A percentile compares a stretch with the other conserved stretches of the same genome.
Conservation (phyloP, 2,113 vertebrate genomes). For the Clinocottus analis region DNA sequence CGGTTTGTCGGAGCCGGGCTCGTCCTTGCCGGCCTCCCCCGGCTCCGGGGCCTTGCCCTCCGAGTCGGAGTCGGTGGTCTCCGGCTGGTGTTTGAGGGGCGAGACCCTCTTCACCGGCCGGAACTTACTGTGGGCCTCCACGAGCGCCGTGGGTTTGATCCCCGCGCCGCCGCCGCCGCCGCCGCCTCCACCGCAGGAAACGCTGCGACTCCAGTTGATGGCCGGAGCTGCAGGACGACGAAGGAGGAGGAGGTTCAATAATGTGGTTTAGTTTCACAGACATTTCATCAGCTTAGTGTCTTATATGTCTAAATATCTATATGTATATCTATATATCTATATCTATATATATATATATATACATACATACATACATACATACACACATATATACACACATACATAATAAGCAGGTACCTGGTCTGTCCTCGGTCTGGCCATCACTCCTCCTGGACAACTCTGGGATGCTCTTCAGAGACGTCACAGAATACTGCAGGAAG, state of each 20-base stretch:
- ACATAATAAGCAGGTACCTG: slow-evolving; percentile 80
- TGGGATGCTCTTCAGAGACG: slow-evolving; percentile 95
- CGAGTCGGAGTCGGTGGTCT: slow-evolving; percentile 88
- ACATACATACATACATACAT: too few species aligned
- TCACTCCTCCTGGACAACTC: slow-evolving; percentile 95
- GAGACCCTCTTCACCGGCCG: slow-evolving; percentile 97
- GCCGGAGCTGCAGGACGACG: slow-evolving; percentile 84
- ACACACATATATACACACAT: too few species aligned
- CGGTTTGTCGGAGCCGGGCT: slow-evolving; percentile 69
- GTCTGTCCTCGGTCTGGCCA: slow-evolving; percentile 89
- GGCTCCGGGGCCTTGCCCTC: slow-evolving; percentile 85
- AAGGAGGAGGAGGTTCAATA: background rate
- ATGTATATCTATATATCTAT: too few species aligned
- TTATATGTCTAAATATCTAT: too few species aligned
- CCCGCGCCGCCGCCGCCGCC: slow-evolving; percentile 79
- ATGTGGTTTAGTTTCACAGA: background rate
- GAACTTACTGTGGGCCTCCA: slow-evolving; percentile 96
- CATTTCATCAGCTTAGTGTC: background rate
- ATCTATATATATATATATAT: too few species aligned
- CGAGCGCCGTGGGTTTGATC: slow-evolving; percentile 92
- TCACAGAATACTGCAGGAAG: slow-evolving; percentile 89
- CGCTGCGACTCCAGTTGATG: slow-evolving; percentile 91
- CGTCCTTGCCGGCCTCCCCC: slow-evolving; percentile 83
- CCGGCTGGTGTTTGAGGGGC: slow-evolving; percentile 96
- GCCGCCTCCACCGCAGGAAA: slow-evolving; percentile 81